Evolutionary conservation across 1,140 invertebrate species (phyloP).

Genomic region (Potamilus streckersoni): DNA sequence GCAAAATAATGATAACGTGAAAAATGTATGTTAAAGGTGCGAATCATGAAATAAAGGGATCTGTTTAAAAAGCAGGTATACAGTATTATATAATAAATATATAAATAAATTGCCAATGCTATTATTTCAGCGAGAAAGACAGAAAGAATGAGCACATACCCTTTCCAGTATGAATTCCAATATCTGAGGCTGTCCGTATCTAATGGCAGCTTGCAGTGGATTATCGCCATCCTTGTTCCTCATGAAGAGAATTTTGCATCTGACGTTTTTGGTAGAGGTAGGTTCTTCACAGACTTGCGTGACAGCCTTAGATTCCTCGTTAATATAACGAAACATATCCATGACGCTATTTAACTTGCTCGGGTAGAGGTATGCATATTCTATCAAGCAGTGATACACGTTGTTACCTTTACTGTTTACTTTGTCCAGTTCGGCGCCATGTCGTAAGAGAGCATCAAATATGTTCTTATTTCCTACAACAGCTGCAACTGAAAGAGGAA

Average conservation of each 20-base stretch:
- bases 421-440: slow-evolving; percentile 30
- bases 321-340: slow-evolving; percentile 30
- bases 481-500: slow-evolving; percentile 47
- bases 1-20: background rate
- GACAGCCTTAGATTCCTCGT: slow-evolving; percentile 12
- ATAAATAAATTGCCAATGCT: background rate
- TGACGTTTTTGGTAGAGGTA: slow-evolving; percentile 19
- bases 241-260: slow-evolving; percentile 41
- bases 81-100: background rate
- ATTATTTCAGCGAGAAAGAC: background rate
- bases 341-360: slow-evolving; percentile 35
- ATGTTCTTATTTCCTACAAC: slow-evolving; percentile 38
- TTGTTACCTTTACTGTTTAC: slow-evolving; percentile 43
- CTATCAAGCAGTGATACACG: slow-evolving; percentile 46
- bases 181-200: slow-evolving; percentile 34
- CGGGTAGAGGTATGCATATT: slow-evolving; percentile 37
- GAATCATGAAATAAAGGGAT: no score
- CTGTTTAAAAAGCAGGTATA: no score
- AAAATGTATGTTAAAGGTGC: background rate
- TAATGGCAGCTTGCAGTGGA: slow-evolving; percentile 41
- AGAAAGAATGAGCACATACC: background rate
- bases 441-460: slow-evolving; percentile 33
- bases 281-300: background rate
- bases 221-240: slow-evolving; percentile 39
- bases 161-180: slow-evolving; percentile 41